Evolutionary conservation across 2,113 vertebrate species (phyloP), one percentile per base, ranked within the genome.

Genomic region (Actinemys pallida): DNA sequence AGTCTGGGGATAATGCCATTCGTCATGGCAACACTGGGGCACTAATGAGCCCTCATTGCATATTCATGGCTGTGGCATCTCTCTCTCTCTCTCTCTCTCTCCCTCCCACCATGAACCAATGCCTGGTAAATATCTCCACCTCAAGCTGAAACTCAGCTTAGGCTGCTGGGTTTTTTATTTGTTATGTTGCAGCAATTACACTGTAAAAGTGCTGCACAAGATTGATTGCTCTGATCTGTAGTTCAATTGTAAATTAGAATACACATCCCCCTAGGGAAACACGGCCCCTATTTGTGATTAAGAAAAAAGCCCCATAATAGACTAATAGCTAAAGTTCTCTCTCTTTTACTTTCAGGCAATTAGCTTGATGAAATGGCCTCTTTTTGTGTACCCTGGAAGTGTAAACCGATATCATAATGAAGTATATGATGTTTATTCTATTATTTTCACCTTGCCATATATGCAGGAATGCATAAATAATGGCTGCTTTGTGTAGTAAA

Each of bases 241-340:
- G 99, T 99, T 99, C 99, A 99, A 99, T 99, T 99, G 99, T 99
- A 99, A 99, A 99, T 99, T 99, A 99, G 99, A 99, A 99, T 98
- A 98, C 99, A 98, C 98, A 98, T 99, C 99, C 98, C 99, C 98
- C 98, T 90, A 98, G 99, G 99, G 99, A 99, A 98, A 98, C 98
- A 98, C 97, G 98, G 98, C 98, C 99, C 99, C 98, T 99, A 99
- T 99, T 99, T 99, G 99, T 99, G 99, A 99, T 99, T 99, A 99
- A 99, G 99, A 99, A 99, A 99, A 99, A 99, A 99, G 98, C 98
- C 99, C 98, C 97, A 97, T 99, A 99, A 99, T 99, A 99, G 99
- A 99, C 98, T 99, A 99, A 99, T 98, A 99, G 98, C 98, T 98
- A 98, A 99, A 99, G 99, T 99, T 99, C 99, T 99, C 99, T 99